Percentiles rank a stretch among this genome's conserved stretches.
Evolutionary conservation across 2,113 vertebrate genomes (phyloP).

Genomic region (Formicarius rufipectus): DNA sequence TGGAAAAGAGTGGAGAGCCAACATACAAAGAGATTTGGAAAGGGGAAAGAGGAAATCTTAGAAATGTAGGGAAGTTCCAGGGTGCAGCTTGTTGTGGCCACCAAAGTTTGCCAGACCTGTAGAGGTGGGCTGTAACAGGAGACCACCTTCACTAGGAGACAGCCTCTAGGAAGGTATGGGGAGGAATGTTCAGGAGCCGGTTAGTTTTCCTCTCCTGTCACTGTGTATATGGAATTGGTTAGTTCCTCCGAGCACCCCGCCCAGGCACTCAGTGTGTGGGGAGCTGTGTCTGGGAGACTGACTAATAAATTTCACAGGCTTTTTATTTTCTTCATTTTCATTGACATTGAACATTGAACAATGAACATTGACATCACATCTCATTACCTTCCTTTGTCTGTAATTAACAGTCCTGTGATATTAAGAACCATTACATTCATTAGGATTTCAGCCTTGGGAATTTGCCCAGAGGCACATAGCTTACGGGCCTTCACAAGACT

Average conservation of each 20-base stretch:
- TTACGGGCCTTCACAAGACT: slow-evolving; percentile 26
- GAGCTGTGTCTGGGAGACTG: slow-evolving; percentile 16
- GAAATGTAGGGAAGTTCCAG: fast-evolving
- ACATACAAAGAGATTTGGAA: neutral
- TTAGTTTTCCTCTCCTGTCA: neutral
- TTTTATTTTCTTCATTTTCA: slow-evolving; percentile 51
- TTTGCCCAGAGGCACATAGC: slow-evolving; percentile 68
- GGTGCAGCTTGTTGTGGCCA: neutral
- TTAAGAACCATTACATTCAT: slow-evolving; percentile 73
- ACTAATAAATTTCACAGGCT: slow-evolving; percentile 46
- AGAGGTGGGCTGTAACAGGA: neutral
- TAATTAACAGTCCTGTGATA: slow-evolving; percentile 75
- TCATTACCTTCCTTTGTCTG: slow-evolving; percentile 71
- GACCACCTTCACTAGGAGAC: neutral
- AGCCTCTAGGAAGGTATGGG: neutral
- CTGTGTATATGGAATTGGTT: neutral
- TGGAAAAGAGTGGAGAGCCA: neutral
- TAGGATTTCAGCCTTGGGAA: slow-evolving; percentile 67
- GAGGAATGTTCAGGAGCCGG: neutral
- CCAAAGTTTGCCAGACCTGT: neutral
- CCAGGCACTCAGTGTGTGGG: fast-evolving
- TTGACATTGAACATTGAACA: too few species aligned
- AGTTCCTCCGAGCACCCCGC: neutral
- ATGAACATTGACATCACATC: slow-evolving; percentile 56
- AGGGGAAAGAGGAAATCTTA: neutral